Evolutionary conservation across 2,113 vertebrate species (phyloP), one percentile per base, ranked within the genome.

Genomic region (Rutilus rutilus): DNA sequence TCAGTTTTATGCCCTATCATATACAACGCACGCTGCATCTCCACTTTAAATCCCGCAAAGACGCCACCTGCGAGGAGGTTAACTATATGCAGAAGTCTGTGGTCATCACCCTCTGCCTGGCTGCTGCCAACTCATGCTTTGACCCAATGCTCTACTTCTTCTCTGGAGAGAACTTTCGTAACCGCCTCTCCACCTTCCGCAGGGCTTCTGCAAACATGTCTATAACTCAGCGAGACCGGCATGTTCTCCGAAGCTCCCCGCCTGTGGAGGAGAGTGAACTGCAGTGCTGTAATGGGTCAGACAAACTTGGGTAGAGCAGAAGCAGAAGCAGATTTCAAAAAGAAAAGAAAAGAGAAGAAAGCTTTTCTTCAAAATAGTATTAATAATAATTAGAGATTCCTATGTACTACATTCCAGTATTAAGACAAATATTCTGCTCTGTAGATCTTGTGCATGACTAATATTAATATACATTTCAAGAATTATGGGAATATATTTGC

Each of bases 81-180:
- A 0, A 95, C 0, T 93, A 90, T 86, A 96, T 99, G 91, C 98
- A 99, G 92, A 99, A 99, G 88, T 96, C 92, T 0, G 98, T 99
- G 0, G 96, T 99, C 39, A 92, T 99, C 86, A 98, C 97, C 0
- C 93, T 98, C 71, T 96, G 96, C 76, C 93, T 99, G 84, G 97
- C 98, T 0, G 97, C 98, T 0, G 87, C 96, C 90, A 99, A 99
- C 86, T 97, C 96, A 30, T 99, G 98, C 91, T 98, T 99, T 15
- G 97, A 99, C 82, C 98, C 98, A 0, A 90, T 99, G 73, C 94
- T 99, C 11, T 99, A 99, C 76, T 99, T 99, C 91, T 99, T 99
- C 91, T 98, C 98, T 0, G 97, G 98, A 0, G 97, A 96, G 5
- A 96, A 96, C 86, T 99, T 99, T 90, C 95, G 97, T 36, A 94